Base-by-base conservation (phyloP, 23 tunicate species). In the Clavelina lepadiformis region DNA sequence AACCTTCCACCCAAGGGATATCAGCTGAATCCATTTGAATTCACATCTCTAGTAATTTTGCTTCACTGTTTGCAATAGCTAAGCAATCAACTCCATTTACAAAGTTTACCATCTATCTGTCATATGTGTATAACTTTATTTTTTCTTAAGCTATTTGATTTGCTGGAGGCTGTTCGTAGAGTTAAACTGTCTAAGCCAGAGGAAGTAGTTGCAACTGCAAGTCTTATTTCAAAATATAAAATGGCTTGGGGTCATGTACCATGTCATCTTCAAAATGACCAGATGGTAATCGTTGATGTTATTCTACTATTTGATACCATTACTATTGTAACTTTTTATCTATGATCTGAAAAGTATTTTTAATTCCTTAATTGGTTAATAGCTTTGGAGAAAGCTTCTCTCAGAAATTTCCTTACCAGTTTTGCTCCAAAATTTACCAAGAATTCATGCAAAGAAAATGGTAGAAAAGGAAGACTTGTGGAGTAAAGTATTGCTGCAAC, bases 171-270 rank as follows among this genome's bases (percentile, higher is more conserved):
- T 41, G 15, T 41, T 41, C 11, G 15, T 41, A 15, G 15, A 15
- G 13, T 53, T 6, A 58, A 58, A 58, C 8, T 37, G 15, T 8
- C 34, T n/a, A 26, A n/a, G 35, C 7, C 33, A 26, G 65, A n/a
- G 3, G 34, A 25, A 58, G 35, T 29, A 28, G 65, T 58, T 58
- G 65, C 65, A 23, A 29, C 34, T 58, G 65, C 65, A 23, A 29
- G 19, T 28, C 52, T 58, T n/a, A n/a, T 63, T 15, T 35, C 27
- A 20, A 37, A 63, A 32, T 72, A 53, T 15, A 36, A 63, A 13
- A 33, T 75, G 3, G 37, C 34, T 26, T 75, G 81, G 81, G 81
- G 56, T 3, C 81, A 75, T 35, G 15, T 75, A 20, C 81, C 81
- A 5, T 51, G 70, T 53, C 23, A 50, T n/a, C 54, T 64, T 51